Base-by-base conservation (phyloP, 2,888 invertebrate species). In the Pteria penguin region DNA sequence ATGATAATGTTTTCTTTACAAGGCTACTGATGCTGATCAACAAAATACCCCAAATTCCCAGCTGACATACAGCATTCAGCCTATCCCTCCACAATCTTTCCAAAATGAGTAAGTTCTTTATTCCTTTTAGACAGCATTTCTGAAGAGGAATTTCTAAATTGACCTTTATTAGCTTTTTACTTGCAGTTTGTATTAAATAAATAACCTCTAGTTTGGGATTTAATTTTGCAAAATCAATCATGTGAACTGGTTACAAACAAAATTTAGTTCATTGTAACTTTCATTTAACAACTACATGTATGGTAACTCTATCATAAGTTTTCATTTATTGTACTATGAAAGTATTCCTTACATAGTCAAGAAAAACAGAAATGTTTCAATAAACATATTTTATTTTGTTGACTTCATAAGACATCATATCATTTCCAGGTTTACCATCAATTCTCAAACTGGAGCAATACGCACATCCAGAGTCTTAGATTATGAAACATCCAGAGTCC, bases 371-470 rank as follows among this genome's bases (percentile, higher is more conserved):
- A n/a, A n/a, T n/a, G n/a, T n/a, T n/a, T n/a, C n/a, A n/a, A n/a
- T n/a, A n/a, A n/a, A n/a, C n/a, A n/a, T n/a, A n/a, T n/a, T n/a
- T n/a, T n/a, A n/a, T n/a, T n/a, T n/a, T n/a, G n/a, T n/a, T n/a
- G n/a, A n/a, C n/a, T n/a, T n/a, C n/a, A n/a, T n/a, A n/a, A n/a
- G n/a, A n/a, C n/a, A n/a, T n/a, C n/a, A n/a, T n/a, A n/a, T n/a
- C 69, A 58, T 33, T 79, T 77, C 36, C 70, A 83, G 85, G 32
- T 87, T 88, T 74, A 72, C 78, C 14, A 86, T 89, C 55, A 84
- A 88, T 72, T 67, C 75, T 2, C 66, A 80, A n/a, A 84, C 77
- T 36, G 90, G 90, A 4, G 74, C 75, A 26, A 81, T 90, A 60
- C 80, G 81, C n/a, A 85, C 85, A 8, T 77, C 66, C 1, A 71